Base-by-base conservation (phyloP, 2,113 vertebrate species). In the Glaucomys volans region DNA sequence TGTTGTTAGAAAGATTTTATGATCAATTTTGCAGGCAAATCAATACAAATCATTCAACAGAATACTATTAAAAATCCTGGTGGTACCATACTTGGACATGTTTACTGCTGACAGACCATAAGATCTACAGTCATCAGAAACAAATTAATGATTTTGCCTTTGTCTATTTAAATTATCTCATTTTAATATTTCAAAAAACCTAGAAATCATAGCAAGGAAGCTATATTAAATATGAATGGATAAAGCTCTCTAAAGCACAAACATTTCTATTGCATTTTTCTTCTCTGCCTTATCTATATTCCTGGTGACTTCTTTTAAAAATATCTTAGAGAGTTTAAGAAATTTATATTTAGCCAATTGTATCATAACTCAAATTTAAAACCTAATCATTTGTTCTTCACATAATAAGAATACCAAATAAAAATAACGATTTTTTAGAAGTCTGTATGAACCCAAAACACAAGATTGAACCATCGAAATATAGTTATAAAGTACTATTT, bases 111-210 rank as follows among this genome's bases (percentile, higher is more conserved):
- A 97, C 20, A 96, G 72, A 50, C 44, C 14, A 35, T 54, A 59
- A 87, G 32, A 96, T 90, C 6, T 72, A 80, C 1, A 4, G 86
- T 89, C 69, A 94, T 86, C n/a, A 94, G 37, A 81, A 37, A 91
- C 28, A 71, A 91, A 91, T 64, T 75, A 50, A 90, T 67, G 66
- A 89, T 89, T 97, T 97, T 91, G 42, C 8, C 40, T 96, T 96
- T 69, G 26, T 95, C 69, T 81, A 90, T 13, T 92, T 87, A 94
- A 94, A 93, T 90, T 10, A 54, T 89, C 22, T 91, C 54, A 95
- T 97, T 94, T 97, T 94, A 97, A 87, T 94, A 96, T 59, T 67
- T 92, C 20, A 96, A 17, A 17, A 59, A 74, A 76, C 35, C 52
- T 24, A 77, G 28, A 69, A 47, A 32, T 76, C 32, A 80, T 24